phyloP scores from a whole-genome alignment of 2,113 vertebrate genomes.

The Gila orcuttii region DNA sequence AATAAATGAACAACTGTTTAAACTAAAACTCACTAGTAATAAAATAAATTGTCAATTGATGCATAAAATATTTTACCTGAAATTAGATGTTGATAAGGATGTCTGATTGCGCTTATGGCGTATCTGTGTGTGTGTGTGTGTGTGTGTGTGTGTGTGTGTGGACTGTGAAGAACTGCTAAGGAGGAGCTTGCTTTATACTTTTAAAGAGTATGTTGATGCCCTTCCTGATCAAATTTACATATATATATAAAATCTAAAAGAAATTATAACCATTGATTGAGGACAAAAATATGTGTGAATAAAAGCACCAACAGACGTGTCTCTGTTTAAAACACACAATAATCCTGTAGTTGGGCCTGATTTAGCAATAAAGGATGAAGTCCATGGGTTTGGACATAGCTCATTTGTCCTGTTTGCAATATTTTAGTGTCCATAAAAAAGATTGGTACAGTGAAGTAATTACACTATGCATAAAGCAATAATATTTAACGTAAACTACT shows the following conservation, averaged over 20 bases:
- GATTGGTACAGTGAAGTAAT: too few relatives aligned
- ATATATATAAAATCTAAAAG: background rate
- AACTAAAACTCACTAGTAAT: background rate
- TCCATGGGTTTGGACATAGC: too few relatives aligned
- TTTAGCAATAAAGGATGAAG: background rate
- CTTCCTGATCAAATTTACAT: background rate
- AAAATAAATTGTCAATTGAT: background rate
- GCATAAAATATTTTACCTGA: constrained; percentile 16
- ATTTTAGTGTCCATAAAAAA: too few relatives aligned
- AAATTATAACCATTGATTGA: background rate
- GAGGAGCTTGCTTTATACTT: background rate
- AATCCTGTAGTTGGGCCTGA: background rate
- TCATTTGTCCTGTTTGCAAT: too few relatives aligned
- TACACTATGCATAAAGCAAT: too few relatives aligned
- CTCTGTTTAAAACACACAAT: background rate
- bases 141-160: constrained; percentile 7
- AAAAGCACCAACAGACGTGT: background rate
- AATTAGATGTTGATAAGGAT: background rate
- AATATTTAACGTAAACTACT: too few relatives aligned
- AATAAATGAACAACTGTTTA: background rate
- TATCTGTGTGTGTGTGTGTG: constrained; percentile 1
- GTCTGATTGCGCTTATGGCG: background rate
- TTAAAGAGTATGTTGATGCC: background rate
- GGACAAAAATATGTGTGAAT: background rate
- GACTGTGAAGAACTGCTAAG: background rate